These are phyloP conservation scores for Hirudo medicinalis DNA, from an alignment of 1,140 invertebrate species.

Conservation along the genomic window DNA sequence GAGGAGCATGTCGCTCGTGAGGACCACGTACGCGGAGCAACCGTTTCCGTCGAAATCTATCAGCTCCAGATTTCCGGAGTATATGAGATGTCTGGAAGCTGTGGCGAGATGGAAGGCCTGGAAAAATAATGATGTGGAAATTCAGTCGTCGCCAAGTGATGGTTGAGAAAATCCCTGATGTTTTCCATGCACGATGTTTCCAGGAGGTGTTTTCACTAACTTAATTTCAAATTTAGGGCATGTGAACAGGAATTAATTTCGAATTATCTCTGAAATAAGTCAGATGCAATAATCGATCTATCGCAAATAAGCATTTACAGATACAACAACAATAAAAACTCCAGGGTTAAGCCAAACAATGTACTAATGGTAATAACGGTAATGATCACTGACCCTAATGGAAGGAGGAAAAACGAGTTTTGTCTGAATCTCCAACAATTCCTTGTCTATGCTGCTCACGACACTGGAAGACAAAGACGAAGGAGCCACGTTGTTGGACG, in stretches of 20 bases:
- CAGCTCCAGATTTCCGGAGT: conserved; percentile 15
- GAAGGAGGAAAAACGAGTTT: conserved; percentile 10
- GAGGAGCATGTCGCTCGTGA: conserved; percentile 16
- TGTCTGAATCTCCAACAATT: conserved; percentile 18
- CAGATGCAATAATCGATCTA: no score
- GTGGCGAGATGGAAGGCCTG: conserved; percentile 14
- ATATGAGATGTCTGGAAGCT: conserved; percentile 8
- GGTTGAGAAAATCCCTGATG: no score
- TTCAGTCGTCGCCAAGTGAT: no score
- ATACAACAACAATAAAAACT: no score
- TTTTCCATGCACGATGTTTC: no score
- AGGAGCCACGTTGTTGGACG: neutral
- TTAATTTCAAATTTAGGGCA: no score
- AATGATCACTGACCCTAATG: conserved; percentile 11
- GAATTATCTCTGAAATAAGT: no score
- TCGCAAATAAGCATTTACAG: no score
- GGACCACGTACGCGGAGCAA: neutral
- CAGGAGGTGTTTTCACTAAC: no score
- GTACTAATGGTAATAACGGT: no score
- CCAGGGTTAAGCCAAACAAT: no score
- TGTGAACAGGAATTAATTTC: no score
- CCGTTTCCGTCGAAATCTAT: neutral
- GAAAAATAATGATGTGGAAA: neutral
- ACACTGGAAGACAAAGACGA: conserved; percentile 4
- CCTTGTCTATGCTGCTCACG: conserved; percentile 10